Evolutionary conservation across 2,113 vertebrate genomes (phyloP), one percentile per base, ranked within the genome.

Genomic region (Cromileptes altivelis): DNA sequence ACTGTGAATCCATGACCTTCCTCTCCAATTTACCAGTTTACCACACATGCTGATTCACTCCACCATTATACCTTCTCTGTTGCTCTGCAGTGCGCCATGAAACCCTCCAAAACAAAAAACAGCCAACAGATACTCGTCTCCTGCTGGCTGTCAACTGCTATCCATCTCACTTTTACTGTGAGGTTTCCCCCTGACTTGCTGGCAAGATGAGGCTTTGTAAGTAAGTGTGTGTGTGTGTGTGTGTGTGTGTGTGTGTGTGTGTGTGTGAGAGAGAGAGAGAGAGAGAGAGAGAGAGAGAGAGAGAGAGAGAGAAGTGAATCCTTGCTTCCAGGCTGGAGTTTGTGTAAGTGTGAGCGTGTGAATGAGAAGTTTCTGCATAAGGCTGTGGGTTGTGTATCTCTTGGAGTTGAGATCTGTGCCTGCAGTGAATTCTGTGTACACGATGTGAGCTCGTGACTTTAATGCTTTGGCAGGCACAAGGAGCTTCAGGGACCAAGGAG

Each of bases 71-170:
- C 61, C 47, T 52, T 50, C 56, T 18, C 64, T 14, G 60, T 47
- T 1, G 1, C 72, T 69, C 62, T 64, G 45, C 63, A 45, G 18
- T 55, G 52, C 42, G 8, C 56, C 56, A 67, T 33, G 10, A 80
- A 57, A n/a, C 0, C 4, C 4, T 50, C 45, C 1, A 7, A 58
- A 80, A 78, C 42, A 67, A 61, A 30, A 81, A 80, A 76, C 71
- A n/a, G 71, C 68, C 73, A 68, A 65, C 75, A 77, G 87, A 65
- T 72, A 42, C 72, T 61, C 15, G 65, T 74, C 90, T 89, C 72
- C 87, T 86, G 87, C 80, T 68, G 74, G 49, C 78, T 88, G 82
- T 91, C 85, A 75, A 75, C 84, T 69, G 79, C 61, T 19, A 75
- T 87, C 79, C 62, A 55, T 84, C 80, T 7, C 49, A 4, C 68